These are phyloP conservation scores for Nasonia oneida DNA, from an alignment of 2,888 invertebrate species.

Conservation along the genomic window DNA sequence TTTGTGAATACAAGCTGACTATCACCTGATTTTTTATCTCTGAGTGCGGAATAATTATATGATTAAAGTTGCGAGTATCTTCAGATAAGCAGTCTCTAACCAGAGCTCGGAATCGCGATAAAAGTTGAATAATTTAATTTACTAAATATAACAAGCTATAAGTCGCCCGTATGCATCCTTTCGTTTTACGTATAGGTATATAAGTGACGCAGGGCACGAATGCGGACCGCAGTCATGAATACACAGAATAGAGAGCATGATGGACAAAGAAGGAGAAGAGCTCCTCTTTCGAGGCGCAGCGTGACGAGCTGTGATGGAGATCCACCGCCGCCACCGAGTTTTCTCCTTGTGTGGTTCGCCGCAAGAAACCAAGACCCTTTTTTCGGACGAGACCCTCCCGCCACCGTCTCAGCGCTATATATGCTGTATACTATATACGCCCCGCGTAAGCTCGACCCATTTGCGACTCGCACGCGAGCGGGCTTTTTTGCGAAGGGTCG, in stretches of 20 bases:
- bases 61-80: no score
- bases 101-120: no score
- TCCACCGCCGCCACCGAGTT: constrained; percentile 68
- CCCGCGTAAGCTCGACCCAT: constrained; percentile 55
- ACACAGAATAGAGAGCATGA: constrained; percentile 27
- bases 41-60: no score
- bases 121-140: neutral
- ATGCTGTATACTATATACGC: neutral
- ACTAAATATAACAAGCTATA: neutral
- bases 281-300: constrained; percentile 71
- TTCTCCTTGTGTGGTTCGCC: constrained; percentile 73
- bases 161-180: neutral
- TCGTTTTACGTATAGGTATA: constrained; percentile 17
- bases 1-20: no score
- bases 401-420: constrained; percentile 43
- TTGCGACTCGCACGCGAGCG: constrained; percentile 60
- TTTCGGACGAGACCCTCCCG: constrained; percentile 64
- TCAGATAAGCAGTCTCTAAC: no score
- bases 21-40: no score
- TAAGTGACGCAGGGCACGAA: neutral
- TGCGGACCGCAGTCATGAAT: constrained; percentile 43
- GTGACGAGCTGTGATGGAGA: constrained; percentile 75
- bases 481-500: constrained; percentile 38
- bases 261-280: constrained; percentile 22
- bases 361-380: constrained; percentile 73